Percentiles rank a stretch among this genome's conserved stretches.
phyloP scores from a whole-genome alignment of 2,113 vertebrate genomes.

The Vireo altiloquus region DNA sequence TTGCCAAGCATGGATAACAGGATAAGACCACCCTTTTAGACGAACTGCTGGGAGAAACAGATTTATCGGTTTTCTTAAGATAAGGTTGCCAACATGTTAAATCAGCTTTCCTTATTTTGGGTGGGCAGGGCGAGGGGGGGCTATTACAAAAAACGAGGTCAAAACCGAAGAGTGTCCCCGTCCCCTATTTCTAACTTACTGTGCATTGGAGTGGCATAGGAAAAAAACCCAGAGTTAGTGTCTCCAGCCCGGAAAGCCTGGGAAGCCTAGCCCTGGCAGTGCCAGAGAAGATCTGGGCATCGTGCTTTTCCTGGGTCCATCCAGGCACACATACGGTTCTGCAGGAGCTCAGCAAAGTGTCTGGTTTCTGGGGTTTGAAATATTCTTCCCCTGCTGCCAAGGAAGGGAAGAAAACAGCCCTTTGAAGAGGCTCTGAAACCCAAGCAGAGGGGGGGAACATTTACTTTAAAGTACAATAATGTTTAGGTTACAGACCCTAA shows the following conservation, averaged over 20 bases:
- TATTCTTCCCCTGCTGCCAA: not conserved
- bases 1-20: not conserved
- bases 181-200: not conserved
- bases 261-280: not conserved
- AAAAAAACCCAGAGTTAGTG: rapidly evolving
- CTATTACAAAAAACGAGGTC: not conserved
- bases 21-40: not conserved
- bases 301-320: rapidly evolving
- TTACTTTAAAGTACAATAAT: constrained; percentile 34
- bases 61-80: not conserved
- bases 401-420: not conserved
- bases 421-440: constrained; percentile 55
- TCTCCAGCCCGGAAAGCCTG: not conserved
- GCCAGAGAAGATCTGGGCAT: not conserved
- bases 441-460: not conserved
- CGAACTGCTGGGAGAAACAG: not conserved
- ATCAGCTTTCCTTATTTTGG: not conserved
- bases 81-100: not conserved
- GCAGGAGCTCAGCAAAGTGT: not conserved
- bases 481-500: constrained; percentile 42
- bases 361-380: constrained; percentile 1
- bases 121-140: rapidly evolving
- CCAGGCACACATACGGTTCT: not conserved
- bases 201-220: not conserved
- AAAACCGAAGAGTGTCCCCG: rapidly evolving